Conservation (phyloP, 2,888 invertebrate genomes). For the Sarcophaga subvicina region DNA sequence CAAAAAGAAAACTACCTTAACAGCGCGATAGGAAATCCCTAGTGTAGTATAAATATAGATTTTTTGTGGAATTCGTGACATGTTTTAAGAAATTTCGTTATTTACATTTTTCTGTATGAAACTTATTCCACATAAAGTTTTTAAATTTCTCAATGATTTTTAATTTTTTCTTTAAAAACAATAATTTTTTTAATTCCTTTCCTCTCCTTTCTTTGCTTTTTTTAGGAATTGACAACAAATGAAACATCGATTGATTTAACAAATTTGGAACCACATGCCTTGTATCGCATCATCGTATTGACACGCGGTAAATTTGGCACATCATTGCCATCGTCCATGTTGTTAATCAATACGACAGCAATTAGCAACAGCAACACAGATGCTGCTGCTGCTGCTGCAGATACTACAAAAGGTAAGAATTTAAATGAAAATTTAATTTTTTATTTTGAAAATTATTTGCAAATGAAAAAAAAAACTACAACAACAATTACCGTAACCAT, state of each 20-base stretch:
- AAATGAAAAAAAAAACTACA: not conserved
- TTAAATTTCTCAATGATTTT: not conserved
- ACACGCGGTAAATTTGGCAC: constrained; percentile 90
- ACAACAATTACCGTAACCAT: not conserved
- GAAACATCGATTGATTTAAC: constrained; percentile 85
- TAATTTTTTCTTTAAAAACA: not conserved
- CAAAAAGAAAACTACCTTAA: too few species aligned
- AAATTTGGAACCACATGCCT: constrained; percentile 86
- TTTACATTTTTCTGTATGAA: not conserved
- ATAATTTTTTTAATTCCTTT: constrained; percentile 4
- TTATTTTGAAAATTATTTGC: constrained; percentile 1
- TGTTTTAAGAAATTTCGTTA: too few species aligned
- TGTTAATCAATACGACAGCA: constrained; percentile 87
- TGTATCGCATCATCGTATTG: constrained; percentile 92
- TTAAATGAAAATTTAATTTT: constrained; percentile 20
- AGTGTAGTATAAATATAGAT: too few species aligned
- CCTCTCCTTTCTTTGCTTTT: not conserved
- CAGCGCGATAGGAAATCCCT: not conserved
- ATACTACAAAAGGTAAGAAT: constrained; percentile 74
- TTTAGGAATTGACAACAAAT: constrained; percentile 87
- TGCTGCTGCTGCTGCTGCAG: constrained; percentile 2
- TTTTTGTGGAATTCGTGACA: too few species aligned
- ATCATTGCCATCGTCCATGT: constrained; percentile 91
- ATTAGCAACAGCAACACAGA: constrained; percentile 48
- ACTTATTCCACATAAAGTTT: not conserved